phyloP scores from a whole-genome alignment of 2,797 vertebrate species.

The Crenichthys baileyi region DNA sequence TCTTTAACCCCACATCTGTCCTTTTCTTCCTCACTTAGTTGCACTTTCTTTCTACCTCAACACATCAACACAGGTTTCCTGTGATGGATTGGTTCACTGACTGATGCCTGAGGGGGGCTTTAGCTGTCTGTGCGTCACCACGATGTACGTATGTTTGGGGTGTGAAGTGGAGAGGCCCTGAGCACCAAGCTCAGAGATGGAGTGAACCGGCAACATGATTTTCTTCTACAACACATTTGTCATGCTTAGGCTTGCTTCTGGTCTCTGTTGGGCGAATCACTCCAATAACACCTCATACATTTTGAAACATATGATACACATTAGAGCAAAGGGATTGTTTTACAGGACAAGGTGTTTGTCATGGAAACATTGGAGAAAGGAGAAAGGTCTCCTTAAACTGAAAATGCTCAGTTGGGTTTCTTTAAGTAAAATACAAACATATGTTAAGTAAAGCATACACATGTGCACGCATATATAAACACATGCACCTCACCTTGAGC shows the following conservation, averaged over 20 bases:
- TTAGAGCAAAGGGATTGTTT: constrained; percentile 14
- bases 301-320: constrained; percentile 10
- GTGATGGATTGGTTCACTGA: constrained; percentile 71
- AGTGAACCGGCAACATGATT: constrained; percentile 40
- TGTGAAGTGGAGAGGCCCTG: constrained; percentile 13
- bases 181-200: constrained; percentile 13
- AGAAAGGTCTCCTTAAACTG: not conserved
- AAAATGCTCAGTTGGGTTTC: not conserved
- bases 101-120: constrained; percentile 55
- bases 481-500: constrained; percentile 6
- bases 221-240: constrained; percentile 31
- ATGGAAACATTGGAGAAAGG: constrained; percentile 15
- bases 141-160: constrained; percentile 22
- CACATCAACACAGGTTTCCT: constrained; percentile 53
- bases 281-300: constrained; percentile 30
- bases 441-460: not conserved
- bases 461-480: not conserved
- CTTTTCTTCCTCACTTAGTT: constrained; percentile 31
- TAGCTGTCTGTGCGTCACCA: constrained; percentile 13
- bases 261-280: constrained; percentile 28
- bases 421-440: not conserved
- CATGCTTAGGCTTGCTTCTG: constrained; percentile 7
- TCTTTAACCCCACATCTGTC: constrained; percentile 15
- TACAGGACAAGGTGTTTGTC: constrained; percentile 20
- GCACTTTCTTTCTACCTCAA: constrained; percentile 22